Conservation (phyloP, 2,797 vertebrate species). For the Iguana delicatissima region DNA sequence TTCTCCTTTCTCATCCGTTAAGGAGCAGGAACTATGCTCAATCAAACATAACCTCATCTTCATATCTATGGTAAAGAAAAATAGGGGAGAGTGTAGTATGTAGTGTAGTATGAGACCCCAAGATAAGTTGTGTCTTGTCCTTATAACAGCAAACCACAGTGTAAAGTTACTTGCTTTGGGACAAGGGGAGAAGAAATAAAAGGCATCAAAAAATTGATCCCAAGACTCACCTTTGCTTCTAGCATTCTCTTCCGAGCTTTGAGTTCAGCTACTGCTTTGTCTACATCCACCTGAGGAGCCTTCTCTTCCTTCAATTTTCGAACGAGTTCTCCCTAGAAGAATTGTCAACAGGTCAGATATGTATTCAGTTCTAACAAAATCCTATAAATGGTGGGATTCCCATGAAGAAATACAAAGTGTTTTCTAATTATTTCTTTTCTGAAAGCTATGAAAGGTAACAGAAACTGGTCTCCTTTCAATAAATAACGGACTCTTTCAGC, state of each 20-base stretch:
- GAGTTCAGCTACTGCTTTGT: slow-evolving; percentile 95
- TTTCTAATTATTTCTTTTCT: neutral
- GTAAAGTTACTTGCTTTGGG: neutral
- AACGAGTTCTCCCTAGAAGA: slow-evolving; percentile 91
- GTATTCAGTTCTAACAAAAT: neutral
- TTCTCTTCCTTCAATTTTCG: slow-evolving; percentile 93
- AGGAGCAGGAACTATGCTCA: no score
- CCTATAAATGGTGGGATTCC: neutral
- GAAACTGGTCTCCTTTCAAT: neutral
- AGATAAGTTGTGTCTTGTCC: neutral
- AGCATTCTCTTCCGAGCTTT: slow-evolving; percentile 92
- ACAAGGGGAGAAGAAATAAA: neutral
- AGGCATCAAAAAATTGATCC: neutral
- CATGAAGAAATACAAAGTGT: neutral
- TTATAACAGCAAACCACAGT: neutral
- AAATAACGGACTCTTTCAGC: neutral
- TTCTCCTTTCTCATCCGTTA: no score
- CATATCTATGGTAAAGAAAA: neutral
- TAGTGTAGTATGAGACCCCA: no score
- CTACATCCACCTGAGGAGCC: slow-evolving; percentile 91
- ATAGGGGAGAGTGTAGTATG: no score
- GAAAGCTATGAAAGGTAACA: neutral
- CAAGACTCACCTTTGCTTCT: slow-evolving; percentile 89
- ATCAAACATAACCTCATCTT: neutral
- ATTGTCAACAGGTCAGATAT: neutral